These are phyloP conservation scores for Chaenodraco wilsoni DNA, from an alignment of 2,797 vertebrate genomes.

Conservation along the genomic window DNA sequence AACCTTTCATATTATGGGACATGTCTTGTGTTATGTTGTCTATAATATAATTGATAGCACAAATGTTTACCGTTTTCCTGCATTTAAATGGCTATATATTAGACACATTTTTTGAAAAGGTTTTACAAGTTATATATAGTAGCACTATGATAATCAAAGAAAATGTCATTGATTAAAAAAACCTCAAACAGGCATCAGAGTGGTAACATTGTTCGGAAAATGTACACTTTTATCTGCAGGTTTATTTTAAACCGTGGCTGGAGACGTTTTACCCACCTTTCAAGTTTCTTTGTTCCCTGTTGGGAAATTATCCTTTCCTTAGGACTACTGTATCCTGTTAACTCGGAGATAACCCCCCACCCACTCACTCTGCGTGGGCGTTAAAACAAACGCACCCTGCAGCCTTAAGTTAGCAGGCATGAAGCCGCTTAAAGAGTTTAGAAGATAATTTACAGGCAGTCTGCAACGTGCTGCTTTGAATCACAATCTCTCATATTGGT, in stretches of 20 bases:
- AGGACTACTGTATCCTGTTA: slow-evolving; percentile 5
- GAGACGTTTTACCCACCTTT: background rate
- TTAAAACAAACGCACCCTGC: slow-evolving; percentile 6
- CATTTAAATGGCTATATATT: background rate
- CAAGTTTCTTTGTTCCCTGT: background rate
- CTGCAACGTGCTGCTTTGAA: background rate
- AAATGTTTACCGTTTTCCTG: background rate
- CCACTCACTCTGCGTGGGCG: background rate
- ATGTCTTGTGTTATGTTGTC: background rate
- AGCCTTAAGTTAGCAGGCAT: background rate
- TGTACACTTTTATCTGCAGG: background rate
- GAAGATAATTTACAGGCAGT: background rate
- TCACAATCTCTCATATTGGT: background rate
- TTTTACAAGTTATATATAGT: background rate
- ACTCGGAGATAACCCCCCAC: background rate
- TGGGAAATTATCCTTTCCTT: background rate
- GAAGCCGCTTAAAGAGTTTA: background rate
- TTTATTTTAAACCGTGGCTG: background rate
- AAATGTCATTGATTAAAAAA: background rate
- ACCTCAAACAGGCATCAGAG: background rate
- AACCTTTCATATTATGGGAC: background rate
- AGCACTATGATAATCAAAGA: background rate
- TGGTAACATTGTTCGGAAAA: background rate
- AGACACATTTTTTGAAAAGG: background rate
- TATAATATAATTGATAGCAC: background rate